A percentile compares a stretch with the other conserved stretches of the same genome.
Conservation (phyloP, 2,888 invertebrate species). For the Aspidiotus rigidus region DNA sequence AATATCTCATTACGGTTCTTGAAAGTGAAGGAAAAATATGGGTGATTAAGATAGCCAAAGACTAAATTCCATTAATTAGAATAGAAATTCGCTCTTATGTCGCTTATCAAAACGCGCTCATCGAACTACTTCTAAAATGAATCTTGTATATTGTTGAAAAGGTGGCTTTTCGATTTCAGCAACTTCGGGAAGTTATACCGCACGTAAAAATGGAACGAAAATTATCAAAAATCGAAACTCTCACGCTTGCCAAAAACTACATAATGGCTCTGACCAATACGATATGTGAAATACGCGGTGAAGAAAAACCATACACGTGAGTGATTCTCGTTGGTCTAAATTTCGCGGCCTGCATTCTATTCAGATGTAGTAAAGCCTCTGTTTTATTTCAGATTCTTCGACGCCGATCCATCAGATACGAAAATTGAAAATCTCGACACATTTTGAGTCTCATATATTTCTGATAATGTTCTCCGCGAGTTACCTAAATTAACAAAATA, state of each 20-base stretch:
- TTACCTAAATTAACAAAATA: background rate
- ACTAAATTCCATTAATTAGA: no score
- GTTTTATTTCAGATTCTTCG: no score
- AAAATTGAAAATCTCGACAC: constrained; percentile 39
- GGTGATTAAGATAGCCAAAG: no score
- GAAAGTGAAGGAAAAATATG: no score
- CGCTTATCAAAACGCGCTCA: no score
- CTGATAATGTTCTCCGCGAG: background rate
- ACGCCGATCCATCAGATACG: no score
- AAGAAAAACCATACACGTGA: constrained; percentile 48
- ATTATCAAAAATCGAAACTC: constrained; percentile 77
- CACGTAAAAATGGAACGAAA: constrained; percentile 76
- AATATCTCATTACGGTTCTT: no score
- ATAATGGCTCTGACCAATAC: constrained; percentile 81
- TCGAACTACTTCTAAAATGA: no score
- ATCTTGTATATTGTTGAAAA: no score
- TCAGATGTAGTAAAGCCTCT: no score
- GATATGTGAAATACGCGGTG: constrained; percentile 69
- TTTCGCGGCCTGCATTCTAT: no score
- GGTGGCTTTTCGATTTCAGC: constrained; percentile 45
- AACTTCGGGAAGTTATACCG: constrained; percentile 73
- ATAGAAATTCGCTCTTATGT: no score
- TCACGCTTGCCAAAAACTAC: constrained; percentile 81
- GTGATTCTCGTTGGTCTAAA: constrained; percentile 21
- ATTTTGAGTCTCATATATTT: background rate